Base-by-base conservation (phyloP, 2,888 invertebrate species). In the Deladenus siricidicola region DNA sequence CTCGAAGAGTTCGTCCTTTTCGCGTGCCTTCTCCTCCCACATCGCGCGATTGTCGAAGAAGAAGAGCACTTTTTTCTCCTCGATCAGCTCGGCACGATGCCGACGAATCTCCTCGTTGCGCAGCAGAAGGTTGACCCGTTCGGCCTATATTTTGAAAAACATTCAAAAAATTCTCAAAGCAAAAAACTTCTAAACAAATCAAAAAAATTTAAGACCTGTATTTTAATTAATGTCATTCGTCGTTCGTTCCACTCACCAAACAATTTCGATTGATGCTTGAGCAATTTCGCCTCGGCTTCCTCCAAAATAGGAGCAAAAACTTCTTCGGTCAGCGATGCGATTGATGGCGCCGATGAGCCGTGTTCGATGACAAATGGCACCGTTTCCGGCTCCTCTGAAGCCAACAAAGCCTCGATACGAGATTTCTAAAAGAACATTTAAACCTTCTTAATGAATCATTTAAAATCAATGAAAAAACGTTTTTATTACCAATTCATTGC, bases 101-200 rank as follows among this genome's bases (percentile, higher is more conserved):
- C 65, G 56, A 14, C 63, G 64, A 53, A 77, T 72, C 58, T 76
- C 68, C 23, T 62, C 66, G 54, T 71, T 60, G n/a, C 68, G 57
- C 34, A 73, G 65, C 56, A 62, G 65, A 1, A 78, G 49, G n/a
- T 71, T 62, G 2, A 74, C 64, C 47, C 65, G 64, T 45, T 76
- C 67, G 1, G 76, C 73, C 62, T 76, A 72, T 1, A 56, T 23
- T 23, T n/a, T 21, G 19, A 10, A 39, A 71, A 73, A n/a, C n/a
- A n/a, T n/a, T n/a, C n/a, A n/a, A n/a, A n/a, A n/a, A n/a, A 4
- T 63, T 52, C 21, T 57, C n/a, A n/a, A n/a, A n/a, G n/a, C n/a
- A n/a, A n/a, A n/a, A 42, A 8, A 49, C 66, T 45, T 76, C 70
- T 4, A 26, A 45, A 17, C 52, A 50, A 43, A 58, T 61, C 24